A percentile compares a stretch with the other conserved stretches of the same genome.
phyloP scores from a whole-genome alignment of 1,140 invertebrate genomes.

The Drosophila santomea region DNA sequence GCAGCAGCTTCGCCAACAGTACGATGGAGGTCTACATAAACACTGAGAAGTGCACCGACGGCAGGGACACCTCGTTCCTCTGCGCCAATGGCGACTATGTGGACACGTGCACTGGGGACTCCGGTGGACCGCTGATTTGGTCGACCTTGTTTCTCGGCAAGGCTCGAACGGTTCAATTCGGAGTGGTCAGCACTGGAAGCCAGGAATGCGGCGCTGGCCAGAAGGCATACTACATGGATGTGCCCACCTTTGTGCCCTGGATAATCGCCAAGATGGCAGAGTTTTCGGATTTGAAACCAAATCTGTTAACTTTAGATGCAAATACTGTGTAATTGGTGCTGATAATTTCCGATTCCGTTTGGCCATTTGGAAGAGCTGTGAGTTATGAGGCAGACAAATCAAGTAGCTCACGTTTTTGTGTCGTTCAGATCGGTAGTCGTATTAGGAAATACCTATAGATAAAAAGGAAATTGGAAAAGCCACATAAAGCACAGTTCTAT shows the following conservation, averaged over 20 bases:
- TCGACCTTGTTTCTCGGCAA: neutral
- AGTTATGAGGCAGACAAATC: too few species aligned
- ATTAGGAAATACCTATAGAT: too few species aligned
- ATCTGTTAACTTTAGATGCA: neutral
- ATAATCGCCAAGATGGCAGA: neutral
- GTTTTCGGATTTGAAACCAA: too few species aligned
- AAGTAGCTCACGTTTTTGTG: neutral
- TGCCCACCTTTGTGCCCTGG: slow-evolving; percentile 1
- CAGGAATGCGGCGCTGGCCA: neutral
- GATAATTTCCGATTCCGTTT: too few species aligned
- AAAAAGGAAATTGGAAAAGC: too few species aligned
- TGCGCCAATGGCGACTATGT: neutral
- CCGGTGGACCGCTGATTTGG: slow-evolving; percentile 1
- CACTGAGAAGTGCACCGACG: neutral
- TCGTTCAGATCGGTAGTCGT: too few species aligned
- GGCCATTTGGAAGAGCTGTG: too few species aligned
- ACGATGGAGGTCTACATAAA: neutral
- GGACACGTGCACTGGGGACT: neutral
- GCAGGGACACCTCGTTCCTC: neutral
- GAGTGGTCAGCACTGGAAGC: neutral
- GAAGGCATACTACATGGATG: neutral
- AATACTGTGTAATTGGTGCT: too few species aligned
- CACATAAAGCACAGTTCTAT: neutral
- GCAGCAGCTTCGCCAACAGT: neutral
- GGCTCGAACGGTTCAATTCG: neutral